Evolutionary conservation across 2,797 vertebrate species (phyloP).

Genomic region (Coregonus sp.): DNA sequence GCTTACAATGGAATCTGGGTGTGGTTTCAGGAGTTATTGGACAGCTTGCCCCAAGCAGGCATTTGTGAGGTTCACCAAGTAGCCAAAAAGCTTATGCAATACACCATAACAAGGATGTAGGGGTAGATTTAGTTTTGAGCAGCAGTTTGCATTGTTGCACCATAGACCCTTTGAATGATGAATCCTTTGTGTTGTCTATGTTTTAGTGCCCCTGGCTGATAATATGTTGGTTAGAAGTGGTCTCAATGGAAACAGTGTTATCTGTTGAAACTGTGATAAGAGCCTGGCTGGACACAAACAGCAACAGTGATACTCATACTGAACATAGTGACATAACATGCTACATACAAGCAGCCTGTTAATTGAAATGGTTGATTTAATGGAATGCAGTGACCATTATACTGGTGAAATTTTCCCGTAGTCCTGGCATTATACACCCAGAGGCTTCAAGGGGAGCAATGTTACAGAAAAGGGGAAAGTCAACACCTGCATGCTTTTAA

Average conservation of each 20-base stretch:
- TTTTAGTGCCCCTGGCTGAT: background rate
- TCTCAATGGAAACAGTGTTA: background rate
- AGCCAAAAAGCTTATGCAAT: background rate
- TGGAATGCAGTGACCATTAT: too few species aligned
- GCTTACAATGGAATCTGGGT: background rate
- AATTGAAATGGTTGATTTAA: background rate
- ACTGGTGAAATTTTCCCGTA: too few species aligned
- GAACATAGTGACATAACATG: background rate
- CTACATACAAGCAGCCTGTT: background rate
- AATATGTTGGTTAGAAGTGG: background rate
- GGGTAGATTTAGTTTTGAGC: background rate
- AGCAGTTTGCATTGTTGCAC: background rate
- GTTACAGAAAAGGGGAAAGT: background rate
- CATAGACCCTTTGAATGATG: background rate
- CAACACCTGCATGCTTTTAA: constrained; percentile 18
- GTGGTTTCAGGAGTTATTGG: background rate
- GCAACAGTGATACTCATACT: background rate
- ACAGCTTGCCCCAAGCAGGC: background rate
- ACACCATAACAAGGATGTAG: background rate
- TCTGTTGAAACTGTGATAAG: background rate
- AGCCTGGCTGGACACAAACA: background rate
- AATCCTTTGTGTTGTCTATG: background rate
- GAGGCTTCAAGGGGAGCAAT: background rate
- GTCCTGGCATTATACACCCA: background rate
- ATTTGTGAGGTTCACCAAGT: background rate